Evolutionary conservation across 1,140 invertebrate species (phyloP).

Genomic region (Wasmannia auropunctata): DNA sequence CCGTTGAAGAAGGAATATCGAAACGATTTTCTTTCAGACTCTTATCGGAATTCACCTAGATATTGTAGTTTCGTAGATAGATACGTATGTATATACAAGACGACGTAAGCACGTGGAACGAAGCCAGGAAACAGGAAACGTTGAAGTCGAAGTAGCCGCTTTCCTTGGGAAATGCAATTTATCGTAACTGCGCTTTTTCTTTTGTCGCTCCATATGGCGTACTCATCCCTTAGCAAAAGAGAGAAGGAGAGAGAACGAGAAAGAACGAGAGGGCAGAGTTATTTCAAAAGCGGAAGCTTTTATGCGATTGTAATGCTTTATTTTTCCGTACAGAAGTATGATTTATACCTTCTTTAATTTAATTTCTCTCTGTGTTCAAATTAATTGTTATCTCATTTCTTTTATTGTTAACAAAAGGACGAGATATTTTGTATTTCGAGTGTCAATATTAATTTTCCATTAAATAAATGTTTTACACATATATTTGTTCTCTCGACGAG

Average conservation of each 20-base stretch:
- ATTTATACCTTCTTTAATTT: conserved; percentile 41
- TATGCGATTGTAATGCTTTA: conserved; percentile 53
- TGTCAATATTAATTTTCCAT: background rate
- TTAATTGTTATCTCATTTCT: background rate
- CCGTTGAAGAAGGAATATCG: conserved; percentile 73
- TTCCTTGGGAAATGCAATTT: conserved; percentile 81
- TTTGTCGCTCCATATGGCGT: conserved; percentile 53
- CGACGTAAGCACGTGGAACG: conserved; percentile 76
- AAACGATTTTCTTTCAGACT: conserved; percentile 72
- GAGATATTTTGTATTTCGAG: background rate
- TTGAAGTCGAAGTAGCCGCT: conserved; percentile 79
- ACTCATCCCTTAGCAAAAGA: conserved; percentile 70
- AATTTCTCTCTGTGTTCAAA: conserved; percentile 41
- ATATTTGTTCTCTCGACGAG: background rate
- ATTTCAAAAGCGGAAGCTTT: conserved; percentile 55
- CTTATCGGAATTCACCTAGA: conserved; percentile 83
- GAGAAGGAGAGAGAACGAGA: background rate
- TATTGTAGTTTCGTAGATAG: conserved; percentile 63
- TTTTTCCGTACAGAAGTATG: conserved; percentile 5
- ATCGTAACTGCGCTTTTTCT: conserved; percentile 76
- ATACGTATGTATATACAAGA: conserved; percentile 56
- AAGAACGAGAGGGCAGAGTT: background rate
- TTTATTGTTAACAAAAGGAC: background rate
- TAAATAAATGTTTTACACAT: background rate
- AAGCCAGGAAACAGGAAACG: conserved; percentile 82